These are phyloP conservation scores for Sarcophilus harrisii DNA, from an alignment of 2,797 vertebrate species.

Conservation along the genomic window DNA sequence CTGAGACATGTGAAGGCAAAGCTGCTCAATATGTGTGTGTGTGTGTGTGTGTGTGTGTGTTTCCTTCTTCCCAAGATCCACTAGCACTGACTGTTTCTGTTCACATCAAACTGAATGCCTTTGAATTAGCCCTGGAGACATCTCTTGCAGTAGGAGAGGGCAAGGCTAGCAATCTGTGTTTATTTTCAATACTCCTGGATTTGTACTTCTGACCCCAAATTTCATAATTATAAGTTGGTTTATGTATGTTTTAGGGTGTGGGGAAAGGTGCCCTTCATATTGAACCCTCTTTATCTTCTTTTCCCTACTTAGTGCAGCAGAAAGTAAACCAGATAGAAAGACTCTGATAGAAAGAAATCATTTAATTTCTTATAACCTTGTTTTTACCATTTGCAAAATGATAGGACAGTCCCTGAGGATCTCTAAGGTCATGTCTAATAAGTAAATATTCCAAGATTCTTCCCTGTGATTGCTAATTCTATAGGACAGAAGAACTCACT, in stretches of 20 bases:
- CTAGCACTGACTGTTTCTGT: background rate
- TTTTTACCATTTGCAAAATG: background rate
- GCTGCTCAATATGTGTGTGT: constrained; percentile 58
- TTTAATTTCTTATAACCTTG: background rate
- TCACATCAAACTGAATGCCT: background rate
- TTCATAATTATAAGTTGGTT: background rate
- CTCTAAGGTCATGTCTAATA: background rate
- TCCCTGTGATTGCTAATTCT: background rate
- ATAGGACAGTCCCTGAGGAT: background rate
- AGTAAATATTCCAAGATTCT: background rate
- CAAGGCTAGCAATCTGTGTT: background rate
- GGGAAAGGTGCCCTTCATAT: background rate
- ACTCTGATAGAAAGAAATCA: background rate
- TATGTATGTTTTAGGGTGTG: background rate
- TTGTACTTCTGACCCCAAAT: background rate
- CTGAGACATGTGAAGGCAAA: constrained; percentile 56
- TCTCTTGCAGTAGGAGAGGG: background rate
- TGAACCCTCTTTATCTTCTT: background rate
- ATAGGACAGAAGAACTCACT: background rate
- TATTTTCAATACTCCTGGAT: background rate
- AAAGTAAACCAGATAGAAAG: background rate
- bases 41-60: background rate
- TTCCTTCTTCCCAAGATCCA: constrained; percentile 22
- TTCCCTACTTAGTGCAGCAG: background rate
- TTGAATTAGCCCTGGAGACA: constrained; percentile 10